Percentiles rank a stretch among this genome's conserved stretches.
These are phyloP conservation scores for Allophyes oxyacanthae DNA, from an alignment of 2,888 invertebrate species.

Conservation along the genomic window DNA sequence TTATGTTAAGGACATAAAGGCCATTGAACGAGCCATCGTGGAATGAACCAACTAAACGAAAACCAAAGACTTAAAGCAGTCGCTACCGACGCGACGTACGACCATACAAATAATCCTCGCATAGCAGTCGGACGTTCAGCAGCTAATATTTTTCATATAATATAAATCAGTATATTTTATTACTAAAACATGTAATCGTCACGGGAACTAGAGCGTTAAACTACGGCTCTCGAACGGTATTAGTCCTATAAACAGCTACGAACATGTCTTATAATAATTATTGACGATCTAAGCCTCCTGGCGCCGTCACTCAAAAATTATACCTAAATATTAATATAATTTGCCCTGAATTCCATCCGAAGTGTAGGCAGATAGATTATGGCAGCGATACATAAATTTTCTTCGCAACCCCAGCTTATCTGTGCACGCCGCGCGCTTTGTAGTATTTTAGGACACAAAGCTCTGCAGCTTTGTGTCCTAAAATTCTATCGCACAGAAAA, in stretches of 20 bases:
- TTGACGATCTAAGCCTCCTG: constrained; percentile 25
- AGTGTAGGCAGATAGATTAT: constrained; percentile 12
- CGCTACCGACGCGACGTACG: constrained; percentile 8
- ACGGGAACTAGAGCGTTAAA: constrained; percentile 20
- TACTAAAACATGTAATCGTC: constrained; percentile 5
- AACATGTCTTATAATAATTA: constrained; percentile 24
- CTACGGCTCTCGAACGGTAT: constrained; percentile 9
- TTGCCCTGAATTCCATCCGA: constrained; percentile 16
- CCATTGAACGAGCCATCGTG: no score
- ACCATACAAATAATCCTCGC: constrained; percentile 5
- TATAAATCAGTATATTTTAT: constrained; percentile 2
- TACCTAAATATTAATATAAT: constrained; percentile 20
- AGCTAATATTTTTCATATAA: constrained; percentile 8
- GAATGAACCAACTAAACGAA: constrained; percentile 1
- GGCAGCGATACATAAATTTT: constrained; percentile 11
- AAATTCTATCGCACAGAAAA: not conserved
- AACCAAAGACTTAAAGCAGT: constrained; percentile 20
- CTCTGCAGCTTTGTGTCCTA: no score
- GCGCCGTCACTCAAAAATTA: constrained; percentile 10
- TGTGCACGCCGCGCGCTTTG: not conserved
- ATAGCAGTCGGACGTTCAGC: constrained; percentile 31
- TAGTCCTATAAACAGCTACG: constrained; percentile 17
- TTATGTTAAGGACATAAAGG: no score
- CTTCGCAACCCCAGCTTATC: constrained; percentile 6
- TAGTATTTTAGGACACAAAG: constrained; percentile 22